Evolutionary conservation across 2,797 vertebrate species (phyloP).

Genomic region (Notolabrus celidotus): DNA sequence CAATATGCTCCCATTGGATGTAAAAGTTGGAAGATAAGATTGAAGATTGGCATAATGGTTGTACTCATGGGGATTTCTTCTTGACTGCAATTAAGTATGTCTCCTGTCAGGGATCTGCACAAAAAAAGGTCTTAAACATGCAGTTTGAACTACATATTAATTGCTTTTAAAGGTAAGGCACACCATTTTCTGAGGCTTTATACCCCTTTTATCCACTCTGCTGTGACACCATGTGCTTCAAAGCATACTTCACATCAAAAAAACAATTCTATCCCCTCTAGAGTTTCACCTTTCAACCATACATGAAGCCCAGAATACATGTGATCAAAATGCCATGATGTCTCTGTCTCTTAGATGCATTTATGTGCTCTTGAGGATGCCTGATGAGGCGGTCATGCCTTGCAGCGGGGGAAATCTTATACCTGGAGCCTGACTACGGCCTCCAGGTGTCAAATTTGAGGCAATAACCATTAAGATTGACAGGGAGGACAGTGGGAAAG

Average conservation of each 20-base stretch:
- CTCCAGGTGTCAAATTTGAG: conserved; percentile 61
- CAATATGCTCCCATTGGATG: no score
- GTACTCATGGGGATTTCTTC: no score
- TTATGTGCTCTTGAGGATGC: conserved; percentile 42
- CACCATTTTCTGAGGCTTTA: conserved; percentile 3
- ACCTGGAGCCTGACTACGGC: conserved; percentile 22
- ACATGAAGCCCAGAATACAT: conserved; percentile 42
- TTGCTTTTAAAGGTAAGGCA: not conserved
- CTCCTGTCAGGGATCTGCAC: not conserved
- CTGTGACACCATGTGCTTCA: conserved; percentile 13
- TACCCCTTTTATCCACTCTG: not conserved
- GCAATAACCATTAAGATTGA: conserved; percentile 61
- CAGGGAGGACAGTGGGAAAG: conserved; percentile 34
- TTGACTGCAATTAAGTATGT: no score
- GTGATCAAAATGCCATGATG: conserved; percentile 31
- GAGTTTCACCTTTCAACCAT: conserved; percentile 21
- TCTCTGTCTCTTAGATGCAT: conserved; percentile 33
- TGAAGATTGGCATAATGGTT: no score
- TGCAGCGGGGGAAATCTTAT: conserved; percentile 30
- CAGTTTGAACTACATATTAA: not conserved
- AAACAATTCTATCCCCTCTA: conserved; percentile 19
- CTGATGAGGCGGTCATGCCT: conserved; percentile 41
- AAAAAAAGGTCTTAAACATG: not conserved
- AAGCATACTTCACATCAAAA: conserved; percentile 20
- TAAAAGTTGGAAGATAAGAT: no score